A percentile compares a stretch with the other conserved stretches of the same genome.
phyloP scores from a whole-genome alignment of 2,888 invertebrate genomes.

The Boloria euphrosyne region DNA sequence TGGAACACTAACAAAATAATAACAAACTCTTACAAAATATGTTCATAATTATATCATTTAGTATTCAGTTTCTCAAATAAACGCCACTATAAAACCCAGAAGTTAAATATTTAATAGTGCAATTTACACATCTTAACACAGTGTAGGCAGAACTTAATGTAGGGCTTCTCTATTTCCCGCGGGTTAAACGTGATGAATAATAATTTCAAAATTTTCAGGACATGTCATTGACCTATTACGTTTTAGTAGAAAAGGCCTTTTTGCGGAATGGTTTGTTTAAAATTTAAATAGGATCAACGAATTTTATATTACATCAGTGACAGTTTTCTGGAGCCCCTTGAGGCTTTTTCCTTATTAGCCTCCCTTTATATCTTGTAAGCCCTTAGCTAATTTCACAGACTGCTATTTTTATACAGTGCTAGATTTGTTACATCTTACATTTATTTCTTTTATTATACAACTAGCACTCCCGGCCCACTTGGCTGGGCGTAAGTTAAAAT shows the following conservation, averaged over 20 bases:
- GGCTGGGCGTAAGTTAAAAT: no score
- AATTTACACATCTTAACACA: conserved; percentile 4
- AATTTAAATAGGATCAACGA: conserved; percentile 23
- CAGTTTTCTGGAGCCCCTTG: conserved; percentile 18
- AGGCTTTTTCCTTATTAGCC: conserved; percentile 10
- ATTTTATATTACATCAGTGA: conserved; percentile 15
- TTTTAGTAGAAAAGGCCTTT: conserved; percentile 9
- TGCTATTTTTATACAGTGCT: no score
- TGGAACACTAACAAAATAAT: no score
- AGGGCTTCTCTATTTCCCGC: conserved; percentile 22
- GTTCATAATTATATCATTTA: no score
- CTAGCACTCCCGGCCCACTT: no score
- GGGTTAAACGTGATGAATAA: conserved; percentile 34
- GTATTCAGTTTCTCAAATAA: neutral
- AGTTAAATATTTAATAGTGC: conserved; percentile 12
- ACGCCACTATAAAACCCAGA: neutral
- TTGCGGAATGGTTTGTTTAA: conserved; percentile 13
- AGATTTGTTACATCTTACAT: no score
- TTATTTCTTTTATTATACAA: no score
- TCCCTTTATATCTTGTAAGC: no score
- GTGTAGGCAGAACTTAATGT: conserved; percentile 22
- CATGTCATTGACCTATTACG: conserved; percentile 19
- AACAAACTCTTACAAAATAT: neutral
- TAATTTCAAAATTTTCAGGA: conserved; percentile 32
- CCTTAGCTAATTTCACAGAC: no score